Evolutionary conservation across 2,888 invertebrate species (phyloP), one percentile per base, ranked within the genome.

Genomic region (Pyrochroa serraticornis): DNA sequence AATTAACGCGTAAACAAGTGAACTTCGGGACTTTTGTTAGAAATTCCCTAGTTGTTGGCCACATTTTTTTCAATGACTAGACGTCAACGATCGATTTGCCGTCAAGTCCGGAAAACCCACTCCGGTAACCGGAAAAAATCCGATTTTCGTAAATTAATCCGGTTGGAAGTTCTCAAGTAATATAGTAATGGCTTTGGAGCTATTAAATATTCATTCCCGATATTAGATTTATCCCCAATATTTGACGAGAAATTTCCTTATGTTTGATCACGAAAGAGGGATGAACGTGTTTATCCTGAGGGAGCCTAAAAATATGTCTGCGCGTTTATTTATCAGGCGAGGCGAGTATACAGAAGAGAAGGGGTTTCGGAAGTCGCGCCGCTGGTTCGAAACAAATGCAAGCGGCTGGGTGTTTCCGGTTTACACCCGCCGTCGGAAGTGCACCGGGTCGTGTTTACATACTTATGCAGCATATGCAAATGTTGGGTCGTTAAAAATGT

Each of bases 401-500:
- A 68, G 69, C 70, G 71, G 66, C 72, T 68, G 69, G 67, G 67
- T 65, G 65, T 71, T 71, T 75, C 73, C 73, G 72, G 72, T 71
- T 71, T 66, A 73, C 73, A 70, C 72, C 72, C 71, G 66, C 65
- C 63, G 63, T 65, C 74, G 75, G 75, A 75, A 73, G 71, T 73
- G 74, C 73, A 72, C 66, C 66, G 73, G 69, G 71, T 72, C 70
- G 69, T 71, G 73, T 73, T 74, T 73, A 74, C 73, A 70, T 72
- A 72, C 71, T 71, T 70, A 69, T 71, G 70, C 71, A 64, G 62
- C 63, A 66, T 70, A 73, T 73, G 73, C 72, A 73, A 74, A 73
- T 73, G 70, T 41, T 50, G 31, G 60, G 65, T 67, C 70, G 69
- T 74, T 73, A 73, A 74, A 74, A 73, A 73, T 73, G 68, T 71